Base-by-base conservation (phyloP, 2,113 vertebrate genomes). In the Planiliza haematocheilus region DNA sequence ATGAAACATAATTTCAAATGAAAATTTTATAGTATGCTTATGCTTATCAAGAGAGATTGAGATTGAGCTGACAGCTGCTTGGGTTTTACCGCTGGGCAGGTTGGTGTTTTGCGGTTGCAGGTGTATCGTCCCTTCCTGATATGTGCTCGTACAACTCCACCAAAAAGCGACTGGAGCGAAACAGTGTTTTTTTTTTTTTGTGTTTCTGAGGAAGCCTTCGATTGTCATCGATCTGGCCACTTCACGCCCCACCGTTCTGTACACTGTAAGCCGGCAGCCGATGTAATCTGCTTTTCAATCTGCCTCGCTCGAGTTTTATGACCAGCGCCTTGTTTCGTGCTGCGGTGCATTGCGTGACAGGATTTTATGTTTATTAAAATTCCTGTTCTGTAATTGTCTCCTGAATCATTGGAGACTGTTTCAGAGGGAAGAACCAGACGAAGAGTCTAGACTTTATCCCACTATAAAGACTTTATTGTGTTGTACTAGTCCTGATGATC, bases 91-190 rank as follows among this genome's bases (percentile, higher is more conserved):
- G 39, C 8, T 14, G 16, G 7, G 5, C 14, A 3, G 30, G 14
- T 14, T 69, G 21, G 14, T 8, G 30, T 36, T 7, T 11, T 16
- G 13, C 0, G 7, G 3, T 7, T 49, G 16, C 41, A 63, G 45
- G 38, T 52, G 18, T 39, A 20, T 57, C 12, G 11, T 41, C 9
- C 9, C 11, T 63, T 24, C 6, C 17, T 5, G 2, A 43, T n/a
- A n/a, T 49, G 21, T 57, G 17, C 18, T 50, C 21, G 58, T 7
- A 1, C 2, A 45, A 34, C 46, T 59, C 20, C 39, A 63, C 57
- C 61, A 48, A 72, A 73, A 65, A 57, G 48, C 45, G n/a, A 79
- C 39, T 12, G 4, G 60, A 58, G 76, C 12, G 8, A 67, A 56
- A 53, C 8, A 7, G 4, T 21, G 8, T n/a, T 56, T n/a, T n/a